Conservation (phyloP, 2,113 vertebrate species). For the Callorhinus ursinus region DNA sequence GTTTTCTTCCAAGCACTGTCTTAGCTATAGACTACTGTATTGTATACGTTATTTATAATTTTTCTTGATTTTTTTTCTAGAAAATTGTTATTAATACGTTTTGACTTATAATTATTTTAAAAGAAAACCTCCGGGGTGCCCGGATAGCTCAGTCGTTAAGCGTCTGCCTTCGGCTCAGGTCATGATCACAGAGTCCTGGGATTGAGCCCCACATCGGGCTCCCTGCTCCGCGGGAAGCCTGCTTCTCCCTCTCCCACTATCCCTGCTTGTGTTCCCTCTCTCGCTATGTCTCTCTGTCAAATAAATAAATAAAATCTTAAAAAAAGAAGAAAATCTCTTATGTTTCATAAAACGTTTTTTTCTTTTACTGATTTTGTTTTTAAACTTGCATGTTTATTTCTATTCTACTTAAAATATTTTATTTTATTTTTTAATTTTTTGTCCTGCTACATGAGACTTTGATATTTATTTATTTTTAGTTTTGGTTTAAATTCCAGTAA, state of each 20-base stretch:
- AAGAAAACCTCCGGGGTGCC: no score
- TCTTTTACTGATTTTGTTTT: not conserved
- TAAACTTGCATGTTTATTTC: not conserved
- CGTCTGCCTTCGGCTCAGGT: no score
- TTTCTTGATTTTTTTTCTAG: not conserved
- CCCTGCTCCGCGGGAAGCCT: no score
- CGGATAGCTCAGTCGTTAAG: no score
- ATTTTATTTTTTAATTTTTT: not conserved
- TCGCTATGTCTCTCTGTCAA: no score
- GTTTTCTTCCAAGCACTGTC: not conserved
- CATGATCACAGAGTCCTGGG: no score
- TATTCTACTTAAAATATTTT: not conserved
- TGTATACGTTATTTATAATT: not conserved
- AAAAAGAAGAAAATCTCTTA: not conserved
- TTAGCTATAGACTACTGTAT: not conserved
- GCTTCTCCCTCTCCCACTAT: no score
- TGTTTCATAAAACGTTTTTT: not conserved
- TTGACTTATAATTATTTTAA: not conserved
- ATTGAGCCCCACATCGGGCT: no score
- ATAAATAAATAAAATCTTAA: no score
- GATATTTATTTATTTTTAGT: not conserved
- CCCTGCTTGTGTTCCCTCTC: no score
- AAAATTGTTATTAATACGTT: not conserved
- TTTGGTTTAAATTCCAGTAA: not conserved
- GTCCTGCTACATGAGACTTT: not conserved